Evolutionary conservation across 2,797 vertebrate species (phyloP).

Genomic region (Lates japonicus): DNA sequence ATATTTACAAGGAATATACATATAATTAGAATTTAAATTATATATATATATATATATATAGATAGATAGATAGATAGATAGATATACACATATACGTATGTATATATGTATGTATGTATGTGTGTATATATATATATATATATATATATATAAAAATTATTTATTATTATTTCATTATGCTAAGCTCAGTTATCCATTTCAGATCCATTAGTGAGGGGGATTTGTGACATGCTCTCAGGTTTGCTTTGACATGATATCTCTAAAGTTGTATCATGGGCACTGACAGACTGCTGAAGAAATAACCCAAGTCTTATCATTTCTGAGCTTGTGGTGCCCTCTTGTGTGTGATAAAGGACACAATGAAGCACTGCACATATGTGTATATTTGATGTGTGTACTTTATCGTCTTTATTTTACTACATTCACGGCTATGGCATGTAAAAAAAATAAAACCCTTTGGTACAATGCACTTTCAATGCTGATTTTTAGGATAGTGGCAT

Average conservation of each 20-base stretch:
- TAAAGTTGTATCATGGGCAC: neutral
- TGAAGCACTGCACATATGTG: neutral
- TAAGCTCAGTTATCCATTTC: neutral
- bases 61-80: too few relatives aligned
- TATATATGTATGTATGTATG: too few relatives aligned
- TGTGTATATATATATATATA: too few relatives aligned
- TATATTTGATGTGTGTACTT: neutral
- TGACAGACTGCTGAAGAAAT: conserved; percentile 8
- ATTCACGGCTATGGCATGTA: neutral
- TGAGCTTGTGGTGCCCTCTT: conserved; percentile 38
- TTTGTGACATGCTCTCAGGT: neutral
- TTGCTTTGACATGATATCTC: neutral
- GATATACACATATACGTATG: too few relatives aligned
- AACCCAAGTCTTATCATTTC: conserved; percentile 32
- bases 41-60: too few relatives aligned
- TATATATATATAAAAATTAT: too few relatives aligned
- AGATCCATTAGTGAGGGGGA: neutral
- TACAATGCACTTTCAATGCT: neutral
- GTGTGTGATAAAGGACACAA: conserved; percentile 21
- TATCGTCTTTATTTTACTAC: neutral
- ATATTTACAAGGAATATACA: too few relatives aligned
- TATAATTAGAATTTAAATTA: too few relatives aligned
- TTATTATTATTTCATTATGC: neutral
- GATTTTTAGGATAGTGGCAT: neutral
- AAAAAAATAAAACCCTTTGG: neutral